Conservation (phyloP, 1,140 invertebrate genomes). For the Listronotus bonariensis region DNA sequence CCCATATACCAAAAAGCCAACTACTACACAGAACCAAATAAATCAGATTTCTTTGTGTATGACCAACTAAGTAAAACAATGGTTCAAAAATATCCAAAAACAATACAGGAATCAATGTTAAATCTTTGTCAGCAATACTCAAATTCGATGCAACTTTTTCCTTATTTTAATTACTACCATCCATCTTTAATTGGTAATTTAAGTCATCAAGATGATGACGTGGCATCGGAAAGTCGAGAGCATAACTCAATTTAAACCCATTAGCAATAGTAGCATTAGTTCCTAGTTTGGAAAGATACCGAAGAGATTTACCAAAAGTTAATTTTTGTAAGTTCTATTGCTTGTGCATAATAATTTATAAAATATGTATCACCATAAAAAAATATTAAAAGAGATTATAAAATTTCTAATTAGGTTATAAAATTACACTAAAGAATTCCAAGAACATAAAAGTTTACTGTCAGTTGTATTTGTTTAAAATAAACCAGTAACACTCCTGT, state of each 20-base stretch:
- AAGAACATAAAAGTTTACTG: no score
- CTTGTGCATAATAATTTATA: no score
- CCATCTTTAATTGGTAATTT: slow-evolving; percentile 47
- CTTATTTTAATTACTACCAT: slow-evolving; percentile 56
- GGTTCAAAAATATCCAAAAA: slow-evolving; percentile 49
- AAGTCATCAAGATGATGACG: slow-evolving; percentile 43
- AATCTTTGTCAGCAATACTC: slow-evolving; percentile 54
- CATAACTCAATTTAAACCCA: slow-evolving; percentile 35
- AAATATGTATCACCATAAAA: no score
- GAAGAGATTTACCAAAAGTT: background rate
- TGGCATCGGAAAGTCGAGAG: slow-evolving; percentile 37
- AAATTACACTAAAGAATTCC: no score
- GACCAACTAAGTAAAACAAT: slow-evolving; percentile 49
- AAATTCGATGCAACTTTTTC: slow-evolving; percentile 53
- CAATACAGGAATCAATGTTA: slow-evolving; percentile 53
- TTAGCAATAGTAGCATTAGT: slow-evolving; percentile 3
- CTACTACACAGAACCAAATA: slow-evolving; percentile 43
- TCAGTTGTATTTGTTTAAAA: no score
- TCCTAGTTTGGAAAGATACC: slow-evolving; percentile 12
- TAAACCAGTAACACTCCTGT: no score
- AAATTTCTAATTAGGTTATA: no score
- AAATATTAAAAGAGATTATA: no score
- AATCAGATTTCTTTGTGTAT: slow-evolving; percentile 50
- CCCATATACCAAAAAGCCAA: slow-evolving; percentile 47
- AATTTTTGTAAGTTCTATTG: no score